Evolutionary conservation across 2,888 invertebrate genomes (phyloP), one percentile per base, ranked within the genome.

Genomic region (Coremacera marginata): DNA sequence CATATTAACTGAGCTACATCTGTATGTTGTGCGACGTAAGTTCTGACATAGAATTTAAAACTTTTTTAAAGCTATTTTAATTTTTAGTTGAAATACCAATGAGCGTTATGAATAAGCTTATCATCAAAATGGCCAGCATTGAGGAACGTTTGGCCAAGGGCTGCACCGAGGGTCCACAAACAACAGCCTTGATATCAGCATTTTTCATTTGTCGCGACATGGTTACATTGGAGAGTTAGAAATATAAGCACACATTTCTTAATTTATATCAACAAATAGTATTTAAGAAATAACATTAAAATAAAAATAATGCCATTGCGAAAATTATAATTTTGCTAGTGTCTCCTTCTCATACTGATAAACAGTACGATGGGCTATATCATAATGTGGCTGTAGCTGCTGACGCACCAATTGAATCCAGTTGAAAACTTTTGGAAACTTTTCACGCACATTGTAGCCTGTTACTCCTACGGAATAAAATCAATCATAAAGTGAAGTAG

Each of bases 1-100:
- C 87, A 97, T 99, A 83, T 89, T 99, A 68, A 95, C 97, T 0
- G 98, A 98, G 90, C 90, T 99, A 16, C 98, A 98, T 89, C 90
- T 92, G 5, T 94, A 94, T 84, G 93, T 98, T 68, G 96, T 96
- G 89, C 93, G 95, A 92, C 93, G 98, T 98, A 91, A 91, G 93
- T 92, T 19, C 63, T 16, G 5, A 1, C 3, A 11, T 62, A n/a
- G 5, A 16, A 19, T 63, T 4, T 51, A 19, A 19, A 60, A 44
- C 0, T 19, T 67, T 49, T 3, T 27, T 55, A 67, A 67, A 75
- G 67, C 34, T 78, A 79, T 82, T 73, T 65, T 55, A 31, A 79
- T 76, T 91, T 92, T 76, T 90, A 98, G 98, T 97, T 89, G 97
- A 97, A 86, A 92, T 98, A 71, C 96, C 98, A 0, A 92, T 94